Evolutionary conservation across 2,113 vertebrate species (phyloP).

Genomic region (Colossoma macropomum): DNA sequence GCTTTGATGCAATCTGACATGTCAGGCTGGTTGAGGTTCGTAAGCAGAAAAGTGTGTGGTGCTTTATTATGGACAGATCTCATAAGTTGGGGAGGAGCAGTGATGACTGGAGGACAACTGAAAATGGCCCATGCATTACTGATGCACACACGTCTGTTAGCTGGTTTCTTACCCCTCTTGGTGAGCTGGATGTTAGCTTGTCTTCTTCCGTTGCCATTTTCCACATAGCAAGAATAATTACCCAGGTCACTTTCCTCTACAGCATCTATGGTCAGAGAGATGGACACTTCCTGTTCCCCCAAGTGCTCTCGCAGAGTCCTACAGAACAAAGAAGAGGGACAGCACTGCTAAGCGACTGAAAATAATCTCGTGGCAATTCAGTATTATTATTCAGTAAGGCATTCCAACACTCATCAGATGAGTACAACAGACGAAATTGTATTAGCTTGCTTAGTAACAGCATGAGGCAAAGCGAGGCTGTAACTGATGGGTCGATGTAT

Average conservation of each 20-base stretch:
- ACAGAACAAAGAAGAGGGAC: neutral
- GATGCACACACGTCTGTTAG: neutral
- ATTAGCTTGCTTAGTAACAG: constrained; percentile 17
- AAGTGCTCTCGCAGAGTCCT: constrained; percentile 93
- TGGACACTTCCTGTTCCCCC: constrained; percentile 94
- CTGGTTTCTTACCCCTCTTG: constrained; percentile 83
- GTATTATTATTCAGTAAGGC: neutral
- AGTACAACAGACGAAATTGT: neutral
- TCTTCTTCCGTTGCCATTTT: constrained; percentile 89
- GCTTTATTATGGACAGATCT: too few relatives aligned
- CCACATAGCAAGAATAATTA: constrained; percentile 94
- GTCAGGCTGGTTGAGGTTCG: too few relatives aligned
- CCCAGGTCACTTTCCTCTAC: constrained; percentile 91
- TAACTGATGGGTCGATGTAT: constrained; percentile 8
- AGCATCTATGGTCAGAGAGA: constrained; percentile 88
- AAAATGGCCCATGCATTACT: too few relatives aligned
- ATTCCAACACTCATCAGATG: neutral
- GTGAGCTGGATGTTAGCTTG: constrained; percentile 88
- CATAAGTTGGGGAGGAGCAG: too few relatives aligned
- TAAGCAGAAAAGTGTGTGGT: too few relatives aligned
- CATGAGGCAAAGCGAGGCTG: neutral
- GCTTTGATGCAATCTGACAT: too few relatives aligned
- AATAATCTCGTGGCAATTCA: neutral
- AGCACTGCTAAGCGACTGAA: neutral
- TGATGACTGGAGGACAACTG: too few relatives aligned